Conservation (phyloP, 1,140 invertebrate genomes). For the Pygmarrhopalites habei region DNA sequence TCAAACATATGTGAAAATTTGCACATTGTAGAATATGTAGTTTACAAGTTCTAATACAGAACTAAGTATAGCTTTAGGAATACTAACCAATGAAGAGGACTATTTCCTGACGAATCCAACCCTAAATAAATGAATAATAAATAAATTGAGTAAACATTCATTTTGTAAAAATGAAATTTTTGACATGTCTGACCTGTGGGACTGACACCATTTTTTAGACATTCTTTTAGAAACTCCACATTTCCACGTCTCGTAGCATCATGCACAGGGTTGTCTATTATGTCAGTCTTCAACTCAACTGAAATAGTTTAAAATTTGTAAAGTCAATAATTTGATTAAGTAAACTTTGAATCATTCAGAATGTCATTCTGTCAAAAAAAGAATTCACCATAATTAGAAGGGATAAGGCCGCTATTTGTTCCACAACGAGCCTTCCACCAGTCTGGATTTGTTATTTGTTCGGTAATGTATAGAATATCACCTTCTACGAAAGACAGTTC, state of each 20-base stretch:
- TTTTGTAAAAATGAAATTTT: too few species aligned
- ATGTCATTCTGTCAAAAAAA: neutral
- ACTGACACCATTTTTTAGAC: constrained; percentile 57
- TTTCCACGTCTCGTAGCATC: constrained; percentile 66
- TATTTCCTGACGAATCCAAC: constrained; percentile 62
- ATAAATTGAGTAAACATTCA: too few species aligned
- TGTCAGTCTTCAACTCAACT: constrained; percentile 58
- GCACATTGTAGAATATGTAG: too few species aligned
- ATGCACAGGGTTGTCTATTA: constrained; percentile 58
- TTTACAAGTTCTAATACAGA: too few species aligned
- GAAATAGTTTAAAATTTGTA: constrained; percentile 32
- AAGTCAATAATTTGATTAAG: neutral
- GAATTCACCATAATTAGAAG: constrained; percentile 56
- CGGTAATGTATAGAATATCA: constrained; percentile 58
- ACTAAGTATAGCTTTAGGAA: constrained; percentile 44
- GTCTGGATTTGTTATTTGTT: constrained; percentile 47
- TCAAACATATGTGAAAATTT: too few species aligned
- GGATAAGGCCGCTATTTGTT: constrained; percentile 55
- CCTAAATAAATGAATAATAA: too few species aligned
- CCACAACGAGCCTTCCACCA: constrained; percentile 60
- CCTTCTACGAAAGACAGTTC: constrained; percentile 60
- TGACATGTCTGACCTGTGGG: too few species aligned
- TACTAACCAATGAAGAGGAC: constrained; percentile 62
- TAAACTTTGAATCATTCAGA: neutral
- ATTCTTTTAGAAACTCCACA: constrained; percentile 56